phyloP scores from a whole-genome alignment of 2,113 vertebrate species.

The Taxidea taxus region DNA sequence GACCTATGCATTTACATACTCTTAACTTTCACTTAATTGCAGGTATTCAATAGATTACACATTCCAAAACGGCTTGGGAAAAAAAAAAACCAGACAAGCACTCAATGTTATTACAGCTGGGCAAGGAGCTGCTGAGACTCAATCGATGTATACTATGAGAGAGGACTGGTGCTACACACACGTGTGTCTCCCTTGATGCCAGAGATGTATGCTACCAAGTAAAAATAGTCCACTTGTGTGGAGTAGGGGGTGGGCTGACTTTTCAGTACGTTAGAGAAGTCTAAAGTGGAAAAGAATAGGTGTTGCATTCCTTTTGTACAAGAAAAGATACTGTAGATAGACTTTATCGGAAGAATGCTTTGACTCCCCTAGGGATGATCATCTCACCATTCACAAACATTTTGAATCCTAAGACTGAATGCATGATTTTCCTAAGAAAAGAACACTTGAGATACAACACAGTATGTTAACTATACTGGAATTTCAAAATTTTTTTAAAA shows the following conservation, averaged over 20 bases:
- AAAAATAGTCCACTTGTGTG: background rate
- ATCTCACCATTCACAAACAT: conserved; percentile 25
- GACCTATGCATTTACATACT: background rate
- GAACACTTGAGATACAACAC: background rate
- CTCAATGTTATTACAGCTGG: conserved; percentile 9
- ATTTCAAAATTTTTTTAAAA: background rate
- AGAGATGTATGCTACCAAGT: background rate
- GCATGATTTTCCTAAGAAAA: conserved; percentile 27
- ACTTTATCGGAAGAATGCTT: conserved; percentile 31
- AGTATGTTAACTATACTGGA: background rate
- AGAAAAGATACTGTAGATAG: background rate
- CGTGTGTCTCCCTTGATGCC: background rate
- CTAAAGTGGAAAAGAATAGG: background rate
- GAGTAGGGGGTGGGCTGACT: background rate
- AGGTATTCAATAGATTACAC: conserved; percentile 8
- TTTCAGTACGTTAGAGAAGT: background rate
- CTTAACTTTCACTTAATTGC: conserved; percentile 1
- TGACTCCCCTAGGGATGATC: background rate
- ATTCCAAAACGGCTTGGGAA: conserved; percentile 17
- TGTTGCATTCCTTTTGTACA: background rate
- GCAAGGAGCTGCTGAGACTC: background rate
- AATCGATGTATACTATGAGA: background rate
- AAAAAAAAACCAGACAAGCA: conserved; percentile 19
- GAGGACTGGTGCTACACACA: background rate
- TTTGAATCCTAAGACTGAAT: background rate